Evolutionary conservation across 2,113 vertebrate genomes (phyloP).

Genomic region (Thomomys bottae): DNA sequence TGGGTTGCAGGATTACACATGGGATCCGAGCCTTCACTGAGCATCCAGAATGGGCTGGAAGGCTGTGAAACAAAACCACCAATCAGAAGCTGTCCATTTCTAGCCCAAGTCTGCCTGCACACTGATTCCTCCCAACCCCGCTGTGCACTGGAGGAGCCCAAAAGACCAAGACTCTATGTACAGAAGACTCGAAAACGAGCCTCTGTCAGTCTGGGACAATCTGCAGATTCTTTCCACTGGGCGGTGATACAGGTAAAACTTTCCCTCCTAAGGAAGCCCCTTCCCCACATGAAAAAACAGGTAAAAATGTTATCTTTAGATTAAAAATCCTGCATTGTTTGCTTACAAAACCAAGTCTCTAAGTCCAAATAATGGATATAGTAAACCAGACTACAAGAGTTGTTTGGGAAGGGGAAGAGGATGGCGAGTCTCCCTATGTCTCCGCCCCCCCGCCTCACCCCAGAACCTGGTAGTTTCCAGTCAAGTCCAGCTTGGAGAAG

Average conservation of each 20-base stretch:
- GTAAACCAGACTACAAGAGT: too few relatives aligned
- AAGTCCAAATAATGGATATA: fast-evolving
- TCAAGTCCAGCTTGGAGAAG: too few relatives aligned
- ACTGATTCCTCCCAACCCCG: not conserved
- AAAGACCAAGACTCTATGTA: not conserved
- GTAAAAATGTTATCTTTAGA: not conserved
- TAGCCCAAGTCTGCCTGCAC: fast-evolving
- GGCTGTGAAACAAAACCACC: slow-evolving; percentile 55
- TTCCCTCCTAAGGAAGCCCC: fast-evolving
- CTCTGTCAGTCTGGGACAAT: not conserved
- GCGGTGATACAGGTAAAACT: fast-evolving
- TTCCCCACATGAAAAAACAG: fast-evolving
- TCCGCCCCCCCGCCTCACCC: not conserved
- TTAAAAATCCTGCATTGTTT: not conserved
- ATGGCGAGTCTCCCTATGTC: too few relatives aligned
- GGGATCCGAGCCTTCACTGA: not conserved
- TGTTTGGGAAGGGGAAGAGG: too few relatives aligned
- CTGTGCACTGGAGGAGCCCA: too few relatives aligned
- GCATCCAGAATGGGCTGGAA: not conserved
- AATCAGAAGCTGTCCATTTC: not conserved
- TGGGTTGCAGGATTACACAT: not conserved
- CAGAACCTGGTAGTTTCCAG: not conserved
- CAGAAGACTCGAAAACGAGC: not conserved
- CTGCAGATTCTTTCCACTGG: fast-evolving
- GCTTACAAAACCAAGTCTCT: not conserved